Evolutionary conservation across 2,888 invertebrate genomes (phyloP), one percentile per base, ranked within the genome.

Genomic region (Chrysodeixis includens): DNA sequence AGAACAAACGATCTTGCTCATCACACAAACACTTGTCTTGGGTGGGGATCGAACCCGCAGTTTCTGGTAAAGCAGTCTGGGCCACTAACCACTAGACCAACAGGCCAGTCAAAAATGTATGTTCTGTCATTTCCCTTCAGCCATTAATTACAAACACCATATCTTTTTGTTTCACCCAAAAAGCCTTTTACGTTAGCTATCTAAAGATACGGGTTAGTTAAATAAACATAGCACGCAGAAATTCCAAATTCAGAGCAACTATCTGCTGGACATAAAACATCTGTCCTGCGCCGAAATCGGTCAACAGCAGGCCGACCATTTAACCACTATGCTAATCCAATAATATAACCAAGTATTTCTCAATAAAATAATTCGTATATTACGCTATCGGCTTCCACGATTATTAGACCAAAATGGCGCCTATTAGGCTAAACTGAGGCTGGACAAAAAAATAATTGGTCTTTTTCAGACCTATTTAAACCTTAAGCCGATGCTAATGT

Each of bases 401-500:
- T 40, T 40, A 40, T 40, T n/a, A 40, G 40, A 40, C 40, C n/a
- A 40, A 40, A 40, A n/a, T n/a, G 40, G 40, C n/a, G 40, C 1
- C 40, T 40, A 40, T 40, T 40, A 40, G 40, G 40, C 40, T 6
- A 40, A 35, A 40, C n/a, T 40, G 6, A 40, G 40, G 5, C 40
- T 40, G 6, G 1, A 40, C 40, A 40, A 40, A 40, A 40, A 40
- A 40, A 6, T 40, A 40, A 40, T 40, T 40, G 40, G 40, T 40
- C 40, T 40, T n/a, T 40, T 40, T 40, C n/a, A 40, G 40, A 40
- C 40, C n/a, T 40, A 40, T 40, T 74, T 66, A 74, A 65, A 66
- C 69, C 56, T 55, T 12, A 58, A 54, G 7, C 7, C 14, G 7
- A 26, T 26, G 26, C 44, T 66, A 70, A 69, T 69, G 22, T 53